Base-by-base conservation (phyloP, 1,140 invertebrate species). In the Philopotamus ludificatus region DNA sequence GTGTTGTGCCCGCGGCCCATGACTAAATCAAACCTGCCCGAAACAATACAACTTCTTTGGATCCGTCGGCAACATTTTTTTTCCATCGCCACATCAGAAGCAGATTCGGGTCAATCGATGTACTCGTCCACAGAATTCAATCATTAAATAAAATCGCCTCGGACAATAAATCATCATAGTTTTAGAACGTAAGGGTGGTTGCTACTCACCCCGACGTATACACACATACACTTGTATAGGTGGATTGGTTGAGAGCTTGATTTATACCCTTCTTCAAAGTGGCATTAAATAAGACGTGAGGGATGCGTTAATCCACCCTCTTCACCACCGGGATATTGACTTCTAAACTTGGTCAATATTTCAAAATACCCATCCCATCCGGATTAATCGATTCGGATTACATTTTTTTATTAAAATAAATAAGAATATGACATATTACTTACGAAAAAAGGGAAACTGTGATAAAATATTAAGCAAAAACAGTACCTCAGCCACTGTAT, bases 201-300 rank as follows among this genome's bases (percentile, higher is more conserved):
- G n/a, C n/a, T n/a, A n/a, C n/a, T n/a, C n/a, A n/a, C n/a, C n/a
- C n/a, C n/a, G n/a, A n/a, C n/a, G n/a, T n/a, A n/a, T n/a, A n/a
- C n/a, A n/a, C n/a, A n/a, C n/a, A n/a, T n/a, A n/a, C n/a, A n/a
- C n/a, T n/a, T n/a, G n/a, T n/a, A n/a, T n/a, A n/a, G n/a, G n/a
- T n/a, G n/a, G 34, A 42, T 44, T 39, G 21, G 26, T 63, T 45
- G 58, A 57, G 57, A 41, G 62, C 51, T 66, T 70, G 67, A 70
- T 70, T 70, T 70, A 70, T 70, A 66, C 67, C 67, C 67, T 70
- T 66, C 67, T 65, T 65, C 63, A 68, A 58, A 50, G 63, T 50
- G 67, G 63, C 51, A 68, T 66, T 70, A 66, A 70, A 70, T 63
- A 70, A 70, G 67, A 70, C 67, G 67, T 70, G 67, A 70, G 67